These are phyloP conservation scores for Pseudachorutes palmiensis DNA, from an alignment of 1,140 invertebrate species.

Conservation along the genomic window DNA sequence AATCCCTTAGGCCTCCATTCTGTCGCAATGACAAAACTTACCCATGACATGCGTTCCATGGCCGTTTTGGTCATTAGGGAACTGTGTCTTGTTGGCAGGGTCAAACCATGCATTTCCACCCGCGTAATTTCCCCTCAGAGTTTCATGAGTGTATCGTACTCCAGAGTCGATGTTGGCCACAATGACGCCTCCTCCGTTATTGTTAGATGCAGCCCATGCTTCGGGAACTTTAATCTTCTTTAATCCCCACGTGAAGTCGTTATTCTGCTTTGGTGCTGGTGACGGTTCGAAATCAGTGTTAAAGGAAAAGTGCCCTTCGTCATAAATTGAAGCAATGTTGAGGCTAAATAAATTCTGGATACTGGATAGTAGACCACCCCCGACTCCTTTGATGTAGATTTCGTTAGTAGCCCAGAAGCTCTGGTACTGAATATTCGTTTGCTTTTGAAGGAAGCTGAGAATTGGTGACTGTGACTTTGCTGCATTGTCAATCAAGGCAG, in stretches of 20 bases:
- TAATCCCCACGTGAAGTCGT: not conserved
- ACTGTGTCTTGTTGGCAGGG: not conserved
- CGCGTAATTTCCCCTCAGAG: not conserved
- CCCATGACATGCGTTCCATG: constrained; percentile 21
- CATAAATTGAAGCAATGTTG: not conserved
- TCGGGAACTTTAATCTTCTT: constrained; percentile 15
- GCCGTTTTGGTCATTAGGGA: constrained; percentile 17
- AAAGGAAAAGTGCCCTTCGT: constrained; percentile 4
- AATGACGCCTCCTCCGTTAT: constrained; percentile 7
- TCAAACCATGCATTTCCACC: constrained; percentile 16
- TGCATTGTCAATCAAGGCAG: not conserved
- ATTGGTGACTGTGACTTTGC: constrained; percentile 5
- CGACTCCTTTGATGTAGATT: constrained; percentile 8
- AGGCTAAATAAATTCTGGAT: not conserved
- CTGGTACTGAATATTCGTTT: not conserved
- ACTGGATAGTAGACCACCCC: not conserved
- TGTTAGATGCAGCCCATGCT: constrained; percentile 4
- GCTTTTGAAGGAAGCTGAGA: not conserved
- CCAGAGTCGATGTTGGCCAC: constrained; percentile 21
- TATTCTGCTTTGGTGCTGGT: not conserved
- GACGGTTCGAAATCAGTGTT: not conserved
- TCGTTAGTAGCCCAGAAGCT: constrained; percentile 22
- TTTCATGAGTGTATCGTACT: constrained; percentile 14
- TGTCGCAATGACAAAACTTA: not conserved
- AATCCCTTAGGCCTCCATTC: not conserved